Conservation (phyloP, 2,113 vertebrate genomes). For the Corynorhinus townsendii region DNA sequence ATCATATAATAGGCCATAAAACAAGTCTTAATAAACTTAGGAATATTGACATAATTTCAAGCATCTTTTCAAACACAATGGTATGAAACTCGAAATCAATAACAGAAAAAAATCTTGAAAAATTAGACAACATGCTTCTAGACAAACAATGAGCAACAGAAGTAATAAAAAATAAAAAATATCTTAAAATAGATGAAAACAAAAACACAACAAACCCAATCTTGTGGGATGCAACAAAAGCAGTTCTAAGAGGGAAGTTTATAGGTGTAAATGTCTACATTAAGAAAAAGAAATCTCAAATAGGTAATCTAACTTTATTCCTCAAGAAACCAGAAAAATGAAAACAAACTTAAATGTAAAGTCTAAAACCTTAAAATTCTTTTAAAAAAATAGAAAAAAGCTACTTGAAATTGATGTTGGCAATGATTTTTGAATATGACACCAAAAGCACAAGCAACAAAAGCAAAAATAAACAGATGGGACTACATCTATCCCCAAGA, state of each 20-base stretch:
- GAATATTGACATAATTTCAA: no score
- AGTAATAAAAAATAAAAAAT: no score
- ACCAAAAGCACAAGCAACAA: not conserved
- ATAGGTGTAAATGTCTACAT: not conserved
- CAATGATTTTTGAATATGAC: not conserved
- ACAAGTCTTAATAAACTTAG: no score
- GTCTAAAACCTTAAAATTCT: not conserved
- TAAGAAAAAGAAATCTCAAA: not conserved
- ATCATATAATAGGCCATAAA: no score
- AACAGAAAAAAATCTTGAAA: no score
- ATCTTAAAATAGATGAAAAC: no score
- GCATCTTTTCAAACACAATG: no score
- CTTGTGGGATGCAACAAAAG: no score
- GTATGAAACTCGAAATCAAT: no score
- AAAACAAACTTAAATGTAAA: not conserved
- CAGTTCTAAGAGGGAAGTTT: not conserved
- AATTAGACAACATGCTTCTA: no score
- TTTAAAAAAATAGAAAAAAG: not conserved
- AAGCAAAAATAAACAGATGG: not conserved
- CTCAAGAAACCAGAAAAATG: not conserved
- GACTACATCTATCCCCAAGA: not conserved
- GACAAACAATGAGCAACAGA: no score
- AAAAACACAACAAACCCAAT: no score
- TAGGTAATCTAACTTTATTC: not conserved
- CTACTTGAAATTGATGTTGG: not conserved